A percentile compares a stretch with the other conserved stretches of the same genome.
phyloP scores from a whole-genome alignment of 2,797 vertebrate genomes.

The Dallia pectoralis region DNA sequence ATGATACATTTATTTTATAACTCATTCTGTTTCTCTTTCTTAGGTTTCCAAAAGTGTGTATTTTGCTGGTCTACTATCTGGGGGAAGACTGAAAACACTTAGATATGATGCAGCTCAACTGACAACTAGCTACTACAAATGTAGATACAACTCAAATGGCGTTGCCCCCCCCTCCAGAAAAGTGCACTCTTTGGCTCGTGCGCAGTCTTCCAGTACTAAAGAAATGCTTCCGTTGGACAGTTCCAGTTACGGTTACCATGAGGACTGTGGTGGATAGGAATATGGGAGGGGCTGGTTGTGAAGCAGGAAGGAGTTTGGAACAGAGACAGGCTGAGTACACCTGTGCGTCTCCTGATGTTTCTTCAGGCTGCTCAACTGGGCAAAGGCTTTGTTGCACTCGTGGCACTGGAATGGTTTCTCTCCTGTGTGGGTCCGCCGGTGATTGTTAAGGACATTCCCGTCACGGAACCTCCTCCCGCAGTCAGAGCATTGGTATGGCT shows the following conservation, averaged over 20 bases:
- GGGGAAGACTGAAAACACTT: too few relatives aligned
- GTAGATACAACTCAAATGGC: too few relatives aligned
- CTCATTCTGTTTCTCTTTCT: too few relatives aligned
- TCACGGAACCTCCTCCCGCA: constrained; percentile 3
- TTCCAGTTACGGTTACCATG: background rate
- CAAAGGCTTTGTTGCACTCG: background rate
- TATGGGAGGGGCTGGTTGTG: background rate
- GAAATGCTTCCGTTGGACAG: background rate
- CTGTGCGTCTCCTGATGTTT: background rate
- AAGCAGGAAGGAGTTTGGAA: background rate
- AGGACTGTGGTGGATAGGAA: background rate
- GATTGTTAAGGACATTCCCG: background rate
- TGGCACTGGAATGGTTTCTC: background rate
- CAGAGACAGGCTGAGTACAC: background rate
- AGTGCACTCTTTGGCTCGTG: background rate
- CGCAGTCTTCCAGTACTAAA: background rate
- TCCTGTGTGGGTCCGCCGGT: background rate
- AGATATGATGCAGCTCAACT: too few relatives aligned
- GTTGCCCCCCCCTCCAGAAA: too few relatives aligned
- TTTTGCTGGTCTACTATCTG: too few relatives aligned
- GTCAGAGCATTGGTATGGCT: background rate
- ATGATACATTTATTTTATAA: too few relatives aligned
- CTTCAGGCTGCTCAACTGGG: background rate
- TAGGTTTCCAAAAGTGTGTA: too few relatives aligned
- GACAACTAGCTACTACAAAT: too few relatives aligned